Conservation (phyloP, 1,140 invertebrate genomes). For the Eriocheir sinensis region DNA sequence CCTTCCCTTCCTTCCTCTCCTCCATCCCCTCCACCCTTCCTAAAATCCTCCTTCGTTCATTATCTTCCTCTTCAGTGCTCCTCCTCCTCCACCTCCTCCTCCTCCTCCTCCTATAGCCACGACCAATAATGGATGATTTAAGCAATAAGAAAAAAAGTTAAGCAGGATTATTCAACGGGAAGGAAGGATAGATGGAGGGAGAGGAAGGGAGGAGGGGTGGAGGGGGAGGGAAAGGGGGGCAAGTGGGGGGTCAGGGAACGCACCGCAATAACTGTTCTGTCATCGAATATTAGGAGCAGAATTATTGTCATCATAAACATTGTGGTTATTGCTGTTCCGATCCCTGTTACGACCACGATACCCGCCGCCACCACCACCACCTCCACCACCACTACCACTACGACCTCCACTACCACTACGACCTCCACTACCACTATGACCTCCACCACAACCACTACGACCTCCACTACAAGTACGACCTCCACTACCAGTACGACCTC, state of each 20-base stretch:
- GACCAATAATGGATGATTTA: slow-evolving; percentile 25
- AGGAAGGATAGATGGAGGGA: background rate
- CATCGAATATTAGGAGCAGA: slow-evolving; percentile 16
- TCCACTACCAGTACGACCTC: background rate
- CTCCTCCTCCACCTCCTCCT: background rate
- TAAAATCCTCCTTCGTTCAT: background rate
- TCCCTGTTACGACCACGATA: background rate
- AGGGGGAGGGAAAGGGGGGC: background rate
- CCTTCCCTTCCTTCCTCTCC: background rate
- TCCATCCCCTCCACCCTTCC: background rate
- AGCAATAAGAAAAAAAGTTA: background rate
- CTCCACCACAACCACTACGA: background rate
- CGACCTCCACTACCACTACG: no score
- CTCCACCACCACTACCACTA: background rate
- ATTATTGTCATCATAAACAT: slow-evolving; percentile 9
- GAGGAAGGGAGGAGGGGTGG: background rate
- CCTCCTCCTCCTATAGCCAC: no score
- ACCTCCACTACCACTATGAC: background rate
- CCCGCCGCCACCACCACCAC: background rate
- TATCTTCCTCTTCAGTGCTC: slow-evolving; percentile 33
- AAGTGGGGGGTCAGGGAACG: background rate
- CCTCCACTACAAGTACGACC: background rate
- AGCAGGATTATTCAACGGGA: background rate
- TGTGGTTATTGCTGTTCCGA: background rate
- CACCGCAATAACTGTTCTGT: slow-evolving; percentile 13